Percentiles rank a stretch among this genome's conserved stretches.
Evolutionary conservation across 2,797 vertebrate genomes (phyloP).

Genomic region (Mycteria americana): DNA sequence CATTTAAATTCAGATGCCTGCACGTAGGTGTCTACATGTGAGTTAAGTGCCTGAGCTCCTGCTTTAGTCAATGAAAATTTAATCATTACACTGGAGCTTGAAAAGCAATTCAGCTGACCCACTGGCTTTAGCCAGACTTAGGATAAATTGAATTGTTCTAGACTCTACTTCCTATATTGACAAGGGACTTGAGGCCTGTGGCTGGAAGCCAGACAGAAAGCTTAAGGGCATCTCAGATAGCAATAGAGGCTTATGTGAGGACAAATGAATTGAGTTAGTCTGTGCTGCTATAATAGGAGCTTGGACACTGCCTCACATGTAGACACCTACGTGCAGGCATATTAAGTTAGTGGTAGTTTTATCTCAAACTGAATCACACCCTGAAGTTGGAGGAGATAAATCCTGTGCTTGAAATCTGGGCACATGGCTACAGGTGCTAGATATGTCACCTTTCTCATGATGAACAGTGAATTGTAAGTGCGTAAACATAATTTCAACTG

Average conservation of each 20-base stretch:
- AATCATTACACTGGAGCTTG: conserved; percentile 6
- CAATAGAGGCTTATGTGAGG: background rate
- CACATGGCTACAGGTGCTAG: background rate
- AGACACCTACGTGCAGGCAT: background rate
- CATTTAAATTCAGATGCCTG: conserved; percentile 8
- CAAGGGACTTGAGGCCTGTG: background rate
- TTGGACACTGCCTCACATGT: background rate
- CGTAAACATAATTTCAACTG: background rate
- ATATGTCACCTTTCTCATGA: background rate
- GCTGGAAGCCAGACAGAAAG: background rate
- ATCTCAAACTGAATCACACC: background rate
- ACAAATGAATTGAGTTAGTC: background rate
- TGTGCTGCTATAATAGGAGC: background rate
- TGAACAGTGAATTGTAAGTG: background rate
- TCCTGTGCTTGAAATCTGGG: background rate
- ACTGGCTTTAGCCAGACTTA: background rate
- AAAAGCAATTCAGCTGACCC: conserved; percentile 2
- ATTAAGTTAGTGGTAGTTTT: background rate
- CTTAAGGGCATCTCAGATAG: background rate
- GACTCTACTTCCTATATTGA: background rate
- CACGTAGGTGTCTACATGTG: background rate
- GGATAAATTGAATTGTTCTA: conserved; percentile 32
- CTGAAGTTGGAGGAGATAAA: background rate
- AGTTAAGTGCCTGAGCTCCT: background rate
- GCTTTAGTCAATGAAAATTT: conserved; percentile 44